Base-by-base conservation (phyloP, 2,113 vertebrate genomes). In the Microcebus jonahi region DNA sequence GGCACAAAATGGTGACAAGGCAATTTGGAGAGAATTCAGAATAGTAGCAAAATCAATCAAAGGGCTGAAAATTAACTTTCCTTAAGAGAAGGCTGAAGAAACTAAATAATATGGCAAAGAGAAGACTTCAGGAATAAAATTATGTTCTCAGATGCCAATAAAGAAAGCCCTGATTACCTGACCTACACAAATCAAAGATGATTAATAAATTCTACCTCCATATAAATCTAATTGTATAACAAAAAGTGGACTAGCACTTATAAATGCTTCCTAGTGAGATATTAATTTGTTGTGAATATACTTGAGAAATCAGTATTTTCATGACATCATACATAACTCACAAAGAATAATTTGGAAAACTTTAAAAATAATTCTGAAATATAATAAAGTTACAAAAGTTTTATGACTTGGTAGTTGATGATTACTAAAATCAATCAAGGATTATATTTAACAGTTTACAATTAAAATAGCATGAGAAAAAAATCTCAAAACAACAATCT, bases 241-340 rank as follows among this genome's bases (percentile, higher is more conserved):
- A 97, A 97, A 98, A 97, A 95, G 42, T 81, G 34, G 71, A 48
- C 70, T 97, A 97, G 96, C 67, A 73, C 94, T 96, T 94, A 42
- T 96, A 95, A 98, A 94, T 61, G 84, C 75, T 93, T 89, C n/a
- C 75, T 88, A 95, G 63, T 50, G 92, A 97, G 94, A 92, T 59
- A 50, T 79, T 93, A 95, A 67, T 71, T 93, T 92, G 68, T 71
- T 73, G 53, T 88, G 84, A 97, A 79, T 39, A 88, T 42, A 96
- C 27, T 91, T 97, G 83, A 97, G 97, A 96, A 97, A 97, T 97
- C 84, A 97, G 89, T 97, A 95, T 94, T 98, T 96, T 87, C 90
- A 96, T 71, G 87, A 90, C 36, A 93, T 95, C 65, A 90, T 90
- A 97, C 61, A 96, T 0, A 9, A 63, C 77, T 97, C 42, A 89